These are phyloP conservation scores for Hirtodrosophila alboralis DNA, from an alignment of 2,888 invertebrate genomes.

Conservation along the genomic window DNA sequence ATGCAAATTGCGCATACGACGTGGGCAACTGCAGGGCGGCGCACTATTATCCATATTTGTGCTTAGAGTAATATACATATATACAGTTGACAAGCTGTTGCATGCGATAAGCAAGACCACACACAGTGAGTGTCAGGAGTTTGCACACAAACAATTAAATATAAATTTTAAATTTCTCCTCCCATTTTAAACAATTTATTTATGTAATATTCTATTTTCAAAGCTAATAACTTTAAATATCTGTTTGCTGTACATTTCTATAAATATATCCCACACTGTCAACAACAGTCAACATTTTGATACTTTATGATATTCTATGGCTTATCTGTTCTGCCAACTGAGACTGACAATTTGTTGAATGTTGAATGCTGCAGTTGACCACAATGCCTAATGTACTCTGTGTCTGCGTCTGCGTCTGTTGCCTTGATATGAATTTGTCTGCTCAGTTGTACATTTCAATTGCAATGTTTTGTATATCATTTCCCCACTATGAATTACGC, in stretches of 20 bases:
- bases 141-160: neutral
- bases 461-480: slow-evolving; percentile 21
- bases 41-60: slow-evolving; percentile 35
- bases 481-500: slow-evolving; percentile 11
- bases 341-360: slow-evolving; percentile 6
- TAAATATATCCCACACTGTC: slow-evolving; percentile 30
- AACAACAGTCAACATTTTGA: slow-evolving; percentile 41
- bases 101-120: slow-evolving; percentile 29
- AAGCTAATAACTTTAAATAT: too few relatives aligned
- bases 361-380: slow-evolving; percentile 39
- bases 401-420: slow-evolving; percentile 8
- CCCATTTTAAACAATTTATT: too few relatives aligned
- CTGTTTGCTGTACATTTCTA: slow-evolving; percentile 12
- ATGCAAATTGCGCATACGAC: slow-evolving; percentile 73
- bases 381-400: slow-evolving; percentile 13
- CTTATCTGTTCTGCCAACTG: slow-evolving; percentile 8
- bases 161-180: too few relatives aligned
- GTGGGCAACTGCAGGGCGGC: slow-evolving; percentile 36
- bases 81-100: slow-evolving; percentile 66
- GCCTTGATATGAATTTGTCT: slow-evolving; percentile 23
- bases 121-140: too few relatives aligned
- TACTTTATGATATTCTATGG: slow-evolving; percentile 48
- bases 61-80: slow-evolving; percentile 24
- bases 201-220: neutral
- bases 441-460: slow-evolving; percentile 24